phyloP scores from a whole-genome alignment of 2,888 invertebrate species.

The Acleris emargana region DNA sequence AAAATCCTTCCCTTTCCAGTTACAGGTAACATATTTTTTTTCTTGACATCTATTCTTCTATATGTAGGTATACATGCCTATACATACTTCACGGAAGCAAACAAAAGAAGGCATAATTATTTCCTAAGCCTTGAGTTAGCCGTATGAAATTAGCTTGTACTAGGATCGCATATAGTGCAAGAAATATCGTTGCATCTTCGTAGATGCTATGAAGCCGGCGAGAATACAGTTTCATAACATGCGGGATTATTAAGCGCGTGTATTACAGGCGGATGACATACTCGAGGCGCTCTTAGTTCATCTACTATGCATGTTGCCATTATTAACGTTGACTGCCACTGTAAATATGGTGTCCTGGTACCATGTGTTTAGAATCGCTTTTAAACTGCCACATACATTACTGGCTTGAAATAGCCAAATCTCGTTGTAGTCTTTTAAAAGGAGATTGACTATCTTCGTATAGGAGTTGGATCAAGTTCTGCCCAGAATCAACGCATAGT shows the following conservation, averaged over 20 bases:
- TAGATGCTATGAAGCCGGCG: conserved; percentile 5
- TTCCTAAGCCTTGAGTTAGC: not conserved
- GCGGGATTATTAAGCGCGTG: conserved; percentile 23
- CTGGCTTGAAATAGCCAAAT: too few species aligned
- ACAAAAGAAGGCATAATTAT: not conserved
- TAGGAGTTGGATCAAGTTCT: too few species aligned
- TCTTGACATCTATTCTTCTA: too few species aligned
- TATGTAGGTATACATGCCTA: too few species aligned
- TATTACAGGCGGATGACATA: conserved; percentile 12
- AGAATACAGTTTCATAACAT: conserved; percentile 10
- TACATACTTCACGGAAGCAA: not conserved
- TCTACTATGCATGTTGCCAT: conserved; percentile 25
- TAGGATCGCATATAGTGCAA: conserved; percentile 12
- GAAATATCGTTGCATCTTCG: conserved; percentile 6
- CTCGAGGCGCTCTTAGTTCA: conserved; percentile 15
- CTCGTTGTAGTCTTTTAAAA: too few species aligned
- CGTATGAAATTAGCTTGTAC: conserved; percentile 13
- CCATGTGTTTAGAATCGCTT: conserved; percentile 4
- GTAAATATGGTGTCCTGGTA: conserved; percentile 18
- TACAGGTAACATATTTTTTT: conserved; percentile 19
- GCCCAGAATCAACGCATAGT: too few species aligned
- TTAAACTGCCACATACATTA: too few species aligned
- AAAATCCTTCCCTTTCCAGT: conserved; percentile 48
- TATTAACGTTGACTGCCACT: conserved; percentile 14
- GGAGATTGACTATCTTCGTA: too few species aligned